phyloP scores from a whole-genome alignment of 2,113 vertebrate genomes.

The Tauraco erythrolophus region DNA sequence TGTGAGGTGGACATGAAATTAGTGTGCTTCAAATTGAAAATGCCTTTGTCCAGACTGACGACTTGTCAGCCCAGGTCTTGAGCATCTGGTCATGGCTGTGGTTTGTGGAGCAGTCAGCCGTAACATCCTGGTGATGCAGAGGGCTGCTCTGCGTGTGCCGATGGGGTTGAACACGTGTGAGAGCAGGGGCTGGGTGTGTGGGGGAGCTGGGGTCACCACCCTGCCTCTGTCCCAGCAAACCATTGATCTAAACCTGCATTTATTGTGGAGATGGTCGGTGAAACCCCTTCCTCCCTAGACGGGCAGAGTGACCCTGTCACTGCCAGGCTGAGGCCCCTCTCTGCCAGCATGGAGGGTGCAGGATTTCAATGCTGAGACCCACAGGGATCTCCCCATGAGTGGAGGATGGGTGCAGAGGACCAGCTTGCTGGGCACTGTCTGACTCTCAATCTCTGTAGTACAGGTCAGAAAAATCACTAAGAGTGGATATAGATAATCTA shows the following conservation, averaged over 20 bases:
- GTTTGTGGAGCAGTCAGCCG: accelerated
- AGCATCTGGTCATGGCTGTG: accelerated
- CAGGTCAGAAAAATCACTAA: background rate
- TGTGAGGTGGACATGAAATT: background rate
- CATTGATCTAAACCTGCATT: background rate
- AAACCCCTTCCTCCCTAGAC: background rate
- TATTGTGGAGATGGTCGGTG: background rate
- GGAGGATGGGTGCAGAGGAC: background rate
- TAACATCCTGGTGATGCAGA: background rate
- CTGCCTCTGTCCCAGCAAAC: background rate
- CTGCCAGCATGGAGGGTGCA: accelerated
- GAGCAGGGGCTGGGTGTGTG: background rate
- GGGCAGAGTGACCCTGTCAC: background rate
- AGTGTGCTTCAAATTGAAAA: background rate
- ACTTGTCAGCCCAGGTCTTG: background rate
- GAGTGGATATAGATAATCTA: background rate
- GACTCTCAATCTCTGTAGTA: background rate
- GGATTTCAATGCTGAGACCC: background rate
- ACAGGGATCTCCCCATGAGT: background rate
- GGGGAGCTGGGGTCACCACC: background rate
- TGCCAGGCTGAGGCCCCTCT: background rate
- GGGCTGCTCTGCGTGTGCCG: background rate
- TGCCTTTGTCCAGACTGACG: background rate
- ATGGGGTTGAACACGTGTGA: accelerated
- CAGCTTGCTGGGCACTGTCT: accelerated